Base-by-base conservation (phyloP, 2,797 vertebrate genomes). In the Apogon hyalosoma region DNA sequence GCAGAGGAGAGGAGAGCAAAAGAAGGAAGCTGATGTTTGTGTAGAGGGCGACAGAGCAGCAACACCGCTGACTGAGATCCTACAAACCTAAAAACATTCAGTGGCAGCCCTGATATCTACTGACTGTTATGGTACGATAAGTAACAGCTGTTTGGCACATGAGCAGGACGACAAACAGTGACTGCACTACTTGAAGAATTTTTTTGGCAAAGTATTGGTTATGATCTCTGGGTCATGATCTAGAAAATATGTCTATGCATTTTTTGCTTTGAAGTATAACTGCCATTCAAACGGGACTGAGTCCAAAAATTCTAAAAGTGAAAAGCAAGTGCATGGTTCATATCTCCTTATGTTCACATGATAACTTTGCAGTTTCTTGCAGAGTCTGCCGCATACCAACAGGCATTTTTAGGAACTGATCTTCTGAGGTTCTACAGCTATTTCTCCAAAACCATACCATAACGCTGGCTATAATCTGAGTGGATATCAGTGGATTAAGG, bases 21-120 rank as follows among this genome's bases (percentile, higher is more conserved):
- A 72, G 59, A 42, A 89, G 87, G 87, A 93, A 90, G 87, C 82
- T 80, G 63, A 73, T 91, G 85, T 90, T 91, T 89, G 79, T 73
- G 70, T 57, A 86, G 76, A 75, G 69, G 69, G 76, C 55, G 61
- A 88, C 63, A 10, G 40, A 16, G 80, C 70, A 57, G 49, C 77
- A 59, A 54, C 78, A 83, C 45, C 48, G 68, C 58, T 10, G 65
- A 21, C 72, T n/a, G 60, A 63, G 57, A 72, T 71, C 54, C 39
- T 4, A 4, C 60, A 15, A 15, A 62, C 55, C 73, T 67, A 63
- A 73, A 42, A 73, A 81, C 46, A 78, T 51, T 48, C 51, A 82
- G 36, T 0, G 21, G 24, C 42, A 65, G 39, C 21, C 21, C 4
- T 3, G 7, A 33, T 24, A 39, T 49, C 59, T 47, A 18, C 4